Evolutionary conservation across 2,113 vertebrate genomes (phyloP).

Genomic region (Diphyllodes magnificus): DNA sequence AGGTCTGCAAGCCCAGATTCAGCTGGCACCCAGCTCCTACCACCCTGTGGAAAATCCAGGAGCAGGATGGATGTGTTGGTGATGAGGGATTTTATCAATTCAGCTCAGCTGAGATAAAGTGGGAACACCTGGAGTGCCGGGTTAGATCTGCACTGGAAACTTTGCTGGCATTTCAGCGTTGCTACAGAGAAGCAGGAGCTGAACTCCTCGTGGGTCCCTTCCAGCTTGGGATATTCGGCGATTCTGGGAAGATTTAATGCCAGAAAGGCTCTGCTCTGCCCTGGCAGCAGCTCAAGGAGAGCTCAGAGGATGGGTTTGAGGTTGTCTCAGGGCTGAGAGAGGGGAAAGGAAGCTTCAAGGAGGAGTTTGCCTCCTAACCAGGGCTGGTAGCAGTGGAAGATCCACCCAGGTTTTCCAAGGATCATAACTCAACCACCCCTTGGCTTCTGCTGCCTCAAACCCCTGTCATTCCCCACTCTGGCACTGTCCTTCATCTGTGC

Average conservation of each 20-base stretch:
- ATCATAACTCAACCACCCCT: not conserved
- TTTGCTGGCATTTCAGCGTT: fast-evolving
- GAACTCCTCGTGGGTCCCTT: too few species aligned
- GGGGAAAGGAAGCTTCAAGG: not conserved
- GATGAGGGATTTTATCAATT: fast-evolving
- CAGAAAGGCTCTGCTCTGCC: not conserved
- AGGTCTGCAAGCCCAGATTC: not conserved
- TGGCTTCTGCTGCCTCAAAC: not conserved
- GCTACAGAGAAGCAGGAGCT: not conserved
- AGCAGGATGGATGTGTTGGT: fast-evolving
- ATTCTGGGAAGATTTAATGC: not conserved
- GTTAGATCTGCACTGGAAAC: fast-evolving
- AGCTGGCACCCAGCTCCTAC: not conserved
- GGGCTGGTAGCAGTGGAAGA: not conserved
- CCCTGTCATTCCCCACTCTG: fast-evolving
- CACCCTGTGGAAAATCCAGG: fast-evolving
- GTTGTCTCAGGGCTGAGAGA: not conserved
- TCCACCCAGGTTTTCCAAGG: not conserved
- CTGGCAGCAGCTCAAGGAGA: not conserved
- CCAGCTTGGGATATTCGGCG: fast-evolving
- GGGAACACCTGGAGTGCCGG: not conserved
- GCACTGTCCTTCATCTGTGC: not conserved
- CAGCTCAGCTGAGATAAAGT: not conserved
- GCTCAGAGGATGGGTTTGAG: not conserved
- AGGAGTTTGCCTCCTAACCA: not conserved